phyloP scores from a whole-genome alignment of 2,888 invertebrate species.

The Aleiodes leptofemur region DNA sequence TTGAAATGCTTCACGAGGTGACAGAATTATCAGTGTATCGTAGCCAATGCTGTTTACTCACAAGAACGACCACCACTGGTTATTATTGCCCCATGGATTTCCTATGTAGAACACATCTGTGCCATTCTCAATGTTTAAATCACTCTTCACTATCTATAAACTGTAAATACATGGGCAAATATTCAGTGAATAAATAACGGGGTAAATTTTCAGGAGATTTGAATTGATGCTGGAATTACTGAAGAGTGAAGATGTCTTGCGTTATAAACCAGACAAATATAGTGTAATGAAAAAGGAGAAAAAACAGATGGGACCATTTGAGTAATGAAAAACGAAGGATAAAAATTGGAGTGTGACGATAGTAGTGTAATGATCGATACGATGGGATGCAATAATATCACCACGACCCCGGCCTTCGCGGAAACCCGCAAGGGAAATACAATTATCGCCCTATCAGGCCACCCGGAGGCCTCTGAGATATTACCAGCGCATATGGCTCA shows the following conservation, averaged over 20 bases:
- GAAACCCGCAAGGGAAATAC: slow-evolving; percentile 57
- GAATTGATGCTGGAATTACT: background rate
- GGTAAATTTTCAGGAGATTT: background rate
- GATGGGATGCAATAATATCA: slow-evolving; percentile 38
- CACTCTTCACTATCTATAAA: background rate
- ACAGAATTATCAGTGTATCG: slow-evolving; percentile 22
- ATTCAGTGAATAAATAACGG: background rate
- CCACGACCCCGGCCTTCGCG: slow-evolving; percentile 47
- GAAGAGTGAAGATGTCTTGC: background rate
- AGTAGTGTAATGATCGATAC: slow-evolving; percentile 40
- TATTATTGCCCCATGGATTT: slow-evolving; percentile 7
- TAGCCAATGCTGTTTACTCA: background rate
- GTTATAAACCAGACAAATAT: background rate
- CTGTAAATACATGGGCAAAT: slow-evolving; percentile 10
- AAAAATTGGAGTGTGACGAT: slow-evolving; percentile 36
- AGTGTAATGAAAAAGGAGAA: background rate
- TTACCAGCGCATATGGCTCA: slow-evolving; percentile 31
- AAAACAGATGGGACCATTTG: background rate
- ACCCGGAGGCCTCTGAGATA: slow-evolving; percentile 43
- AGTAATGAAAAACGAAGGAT: slow-evolving; percentile 20
- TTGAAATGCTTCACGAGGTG: slow-evolving; percentile 1
- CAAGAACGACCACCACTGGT: slow-evolving; percentile 8
- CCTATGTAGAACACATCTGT: slow-evolving; percentile 18
- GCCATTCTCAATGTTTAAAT: slow-evolving; percentile 4
- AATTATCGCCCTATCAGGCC: slow-evolving; percentile 63